Evolutionary conservation across 2,113 vertebrate genomes (phyloP).

Genomic region (Psilopsiagon aymara): DNA sequence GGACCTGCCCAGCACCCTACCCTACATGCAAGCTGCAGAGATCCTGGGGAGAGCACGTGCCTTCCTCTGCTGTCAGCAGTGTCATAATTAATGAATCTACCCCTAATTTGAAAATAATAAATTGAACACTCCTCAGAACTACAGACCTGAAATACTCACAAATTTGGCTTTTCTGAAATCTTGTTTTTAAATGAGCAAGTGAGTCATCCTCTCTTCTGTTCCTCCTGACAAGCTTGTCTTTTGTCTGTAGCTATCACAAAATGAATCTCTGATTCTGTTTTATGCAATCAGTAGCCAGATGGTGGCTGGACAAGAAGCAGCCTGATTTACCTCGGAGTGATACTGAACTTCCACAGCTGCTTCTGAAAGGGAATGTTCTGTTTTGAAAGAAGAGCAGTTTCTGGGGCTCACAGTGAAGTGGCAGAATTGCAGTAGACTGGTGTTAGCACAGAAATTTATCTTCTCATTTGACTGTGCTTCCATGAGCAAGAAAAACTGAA

Average conservation of each 20-base stretch:
- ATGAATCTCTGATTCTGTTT: neutral
- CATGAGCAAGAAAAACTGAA: neutral
- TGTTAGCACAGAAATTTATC: neutral
- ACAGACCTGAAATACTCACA: neutral
- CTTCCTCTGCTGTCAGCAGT: neutral
- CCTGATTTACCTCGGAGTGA: neutral
- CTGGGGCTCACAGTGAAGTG: neutral
- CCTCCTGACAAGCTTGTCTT: neutral
- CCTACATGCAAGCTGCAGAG: rapidly evolving
- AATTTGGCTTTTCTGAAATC: neutral
- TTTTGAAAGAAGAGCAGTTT: neutral
- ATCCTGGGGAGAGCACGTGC: neutral
- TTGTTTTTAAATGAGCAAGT: neutral
- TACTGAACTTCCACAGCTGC: constrained; percentile 8
- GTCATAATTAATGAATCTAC: neutral
- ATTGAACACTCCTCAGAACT: neutral
- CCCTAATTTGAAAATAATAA: neutral
- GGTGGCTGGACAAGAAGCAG: constrained; percentile 35
- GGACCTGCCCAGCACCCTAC: neutral
- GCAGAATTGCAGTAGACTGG: neutral
- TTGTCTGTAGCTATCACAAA: neutral
- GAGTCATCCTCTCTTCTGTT: neutral
- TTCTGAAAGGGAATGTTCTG: neutral
- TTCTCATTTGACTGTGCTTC: neutral
- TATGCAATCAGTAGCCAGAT: constrained; percentile 15